These are phyloP conservation scores for Phaethon lepturus DNA, from an alignment of 2,113 vertebrate genomes.

Conservation along the genomic window DNA sequence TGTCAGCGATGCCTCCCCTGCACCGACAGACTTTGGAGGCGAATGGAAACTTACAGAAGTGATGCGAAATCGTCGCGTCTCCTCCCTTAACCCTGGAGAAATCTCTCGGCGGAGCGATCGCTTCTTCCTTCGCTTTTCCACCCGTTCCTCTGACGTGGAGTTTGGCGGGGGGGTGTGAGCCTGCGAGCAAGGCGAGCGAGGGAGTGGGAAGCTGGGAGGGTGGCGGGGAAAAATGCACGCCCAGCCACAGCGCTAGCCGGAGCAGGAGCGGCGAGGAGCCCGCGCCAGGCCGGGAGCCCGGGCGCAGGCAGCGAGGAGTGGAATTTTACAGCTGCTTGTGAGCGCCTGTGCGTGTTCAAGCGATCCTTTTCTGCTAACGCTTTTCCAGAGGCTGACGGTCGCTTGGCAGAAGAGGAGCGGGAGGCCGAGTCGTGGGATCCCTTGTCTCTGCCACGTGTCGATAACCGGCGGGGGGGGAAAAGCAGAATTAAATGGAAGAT, in stretches of 20 bases:
- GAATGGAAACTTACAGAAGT: slow-evolving; percentile 57
- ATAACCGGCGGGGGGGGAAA: background rate
- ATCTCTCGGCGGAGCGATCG: slow-evolving; percentile 33
- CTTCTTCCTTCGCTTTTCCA: slow-evolving; percentile 75
- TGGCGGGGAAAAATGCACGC: background rate
- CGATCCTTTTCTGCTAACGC: slow-evolving; percentile 58
- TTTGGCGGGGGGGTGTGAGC: slow-evolving; percentile 40
- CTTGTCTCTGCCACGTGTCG: background rate
- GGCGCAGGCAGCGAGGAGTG: slow-evolving; percentile 72
- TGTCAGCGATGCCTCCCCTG: background rate
- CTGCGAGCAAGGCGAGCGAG: slow-evolving; percentile 18
- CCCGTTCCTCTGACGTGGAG: slow-evolving; percentile 81
- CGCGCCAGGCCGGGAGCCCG: slow-evolving; percentile 53
- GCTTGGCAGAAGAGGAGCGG: slow-evolving; percentile 38
- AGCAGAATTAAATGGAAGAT: slow-evolving; percentile 41
- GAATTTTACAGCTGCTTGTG: slow-evolving; percentile 81
- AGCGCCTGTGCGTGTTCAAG: slow-evolving; percentile 49
- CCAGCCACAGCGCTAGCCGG: slow-evolving; percentile 64
- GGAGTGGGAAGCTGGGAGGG: slow-evolving; percentile 46
- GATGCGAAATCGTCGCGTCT: background rate
- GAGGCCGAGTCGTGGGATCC: background rate
- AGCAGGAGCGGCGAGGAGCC: slow-evolving; percentile 62
- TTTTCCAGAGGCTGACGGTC: slow-evolving; percentile 57
- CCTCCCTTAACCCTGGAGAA: slow-evolving; percentile 53
- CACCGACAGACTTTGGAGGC: background rate